Base-by-base conservation (phyloP, 2,113 vertebrate genomes). In the Glaucomys volans region DNA sequence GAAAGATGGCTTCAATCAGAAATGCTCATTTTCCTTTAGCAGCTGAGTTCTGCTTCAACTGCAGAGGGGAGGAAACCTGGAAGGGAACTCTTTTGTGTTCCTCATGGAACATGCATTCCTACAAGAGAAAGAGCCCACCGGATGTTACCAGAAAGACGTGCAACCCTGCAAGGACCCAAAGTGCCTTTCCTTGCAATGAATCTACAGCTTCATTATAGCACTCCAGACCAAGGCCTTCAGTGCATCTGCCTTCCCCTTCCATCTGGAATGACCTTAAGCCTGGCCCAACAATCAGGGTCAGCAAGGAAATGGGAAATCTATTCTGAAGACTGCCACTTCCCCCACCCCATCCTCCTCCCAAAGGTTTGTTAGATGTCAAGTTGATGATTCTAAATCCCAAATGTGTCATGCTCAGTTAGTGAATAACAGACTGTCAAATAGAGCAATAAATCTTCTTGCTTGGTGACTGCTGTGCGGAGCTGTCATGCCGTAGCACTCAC, bases 401-500 rank as follows among this genome's bases (percentile, higher is more conserved):
- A 98, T 97, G 98, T 98, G 98, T 99, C 98, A 98, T 98, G 98
- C 98, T 98, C 97, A 98, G 98, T 98, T 99, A 99, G 98, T 96
- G 97, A 98, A 98, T 98, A 98, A 98, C 98, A 98, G 98, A 97
- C 98, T 98, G 98, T 98, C 98, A 99, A 97, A 98, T 97, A 98
- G 98, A 99, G 99, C 99, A 99, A 99, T 99, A 99, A 99, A 99
- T 99, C 99, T 99, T 99, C 97, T 91, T 97, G 97, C 97, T 98
- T 28, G 96, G 99, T 99, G 99, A 98, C 98, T 98, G 98, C 98
- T 98, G 97, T 98, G 98, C 96, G 64, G 97, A 88, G 98, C 98
- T 87, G 97, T 96, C 98, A 97, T 91, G 97, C 91, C 66, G 93
- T 62, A 85, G 96, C 95, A 42, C 92, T 98, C 96, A 94, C 89